Base-by-base conservation (phyloP, 1,140 invertebrate species). In the Myzus persicae region DNA sequence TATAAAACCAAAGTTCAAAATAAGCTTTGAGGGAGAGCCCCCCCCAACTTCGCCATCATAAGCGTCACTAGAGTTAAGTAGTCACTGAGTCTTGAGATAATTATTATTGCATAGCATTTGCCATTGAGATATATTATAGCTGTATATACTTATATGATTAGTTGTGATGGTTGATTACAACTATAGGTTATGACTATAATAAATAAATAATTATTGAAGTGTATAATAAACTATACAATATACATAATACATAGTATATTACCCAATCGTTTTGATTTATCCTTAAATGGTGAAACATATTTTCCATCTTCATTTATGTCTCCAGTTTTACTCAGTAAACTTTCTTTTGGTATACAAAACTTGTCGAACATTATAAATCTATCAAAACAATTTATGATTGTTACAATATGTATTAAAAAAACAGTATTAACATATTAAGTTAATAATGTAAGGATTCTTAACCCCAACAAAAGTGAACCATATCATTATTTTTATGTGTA, bases 321-420 rank as follows among this genome's bases (percentile, higher is more conserved):
- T 20, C 98, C 98, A 24, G 97, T 98, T 95, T 97, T 97, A 95
- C 99, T 99, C 26, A 99, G 95, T 22, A 99, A 95, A 95, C 97
- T 97, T 94, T 97, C 97, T 59, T 97, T 96, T 31, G 98, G 97
- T 94, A 99, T 97, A 94, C 96, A 95, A 95, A 98, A 98, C 94
- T 99, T 97, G 93, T 98, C 96, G 95, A 99, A 99, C 94, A 98
- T 96, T 85, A 98, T 95, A 95, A 99, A 99, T 8, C 98, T 98
- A 94, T 26, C 95, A 40, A 84, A 87, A 85, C 31, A 84, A 26
- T 11, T 4, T 42, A 9, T 40, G 11, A 84, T 84, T 44, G 4
- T 44, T 18, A 85, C 24, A 26, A 85, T 24, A 18, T 85, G 11
- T 14, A 44, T 31, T 87, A 8, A 18, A 46, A 46, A 36, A 24